Base-by-base conservation (phyloP, 30 jellyfish, hydroid and myxozoan species). In the Sanderia malayensis region DNA sequence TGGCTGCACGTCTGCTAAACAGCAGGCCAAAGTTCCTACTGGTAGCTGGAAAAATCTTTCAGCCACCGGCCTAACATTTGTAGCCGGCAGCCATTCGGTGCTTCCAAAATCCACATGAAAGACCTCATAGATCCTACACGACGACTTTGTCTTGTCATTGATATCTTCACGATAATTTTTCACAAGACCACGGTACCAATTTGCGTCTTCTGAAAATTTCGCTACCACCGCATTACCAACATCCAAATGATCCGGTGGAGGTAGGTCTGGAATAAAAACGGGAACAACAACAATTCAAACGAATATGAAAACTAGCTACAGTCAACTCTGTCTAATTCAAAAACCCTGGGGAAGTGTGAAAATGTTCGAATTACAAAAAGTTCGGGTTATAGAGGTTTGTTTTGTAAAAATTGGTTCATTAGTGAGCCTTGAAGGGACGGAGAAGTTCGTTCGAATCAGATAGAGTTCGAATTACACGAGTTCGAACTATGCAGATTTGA, bases 91-190 rank as follows among this genome's bases (percentile, higher is more conserved):
- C 96, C 95, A 77, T 66, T 93, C 95, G 18, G 64, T 64, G 70
- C 92, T 85, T 6, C 99, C 99, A 81, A 46, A 93, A 74, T 93
- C 99, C 20, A 93, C 87, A 71, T 78, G 89, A 25, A 93, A 47
- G 15, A 93, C 87, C 24, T 80, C 76, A 69, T 72, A 92, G 33
- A 58, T 76, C 31, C 28, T 1, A 82, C 49, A 7, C 55, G 61
- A 53, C 71, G 59, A 18, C 32, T 44, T 31, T 20, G 57, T 21
- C 66, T 41, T 27, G 24, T 30, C 75, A 22, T 32, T 25, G 29
- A 41, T 60, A 18, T 81, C 77, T 6, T 65, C 58, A 41, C 76
- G 44, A 6, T 58, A 59, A 34, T 68, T 71, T 28, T 67, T 33
- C 52, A 93, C 67, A 46, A 86, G 55, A 19, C 94, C 96, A 10